Base-by-base conservation (phyloP, 1,140 invertebrate genomes). In the Leptopilina boulardi region DNA sequence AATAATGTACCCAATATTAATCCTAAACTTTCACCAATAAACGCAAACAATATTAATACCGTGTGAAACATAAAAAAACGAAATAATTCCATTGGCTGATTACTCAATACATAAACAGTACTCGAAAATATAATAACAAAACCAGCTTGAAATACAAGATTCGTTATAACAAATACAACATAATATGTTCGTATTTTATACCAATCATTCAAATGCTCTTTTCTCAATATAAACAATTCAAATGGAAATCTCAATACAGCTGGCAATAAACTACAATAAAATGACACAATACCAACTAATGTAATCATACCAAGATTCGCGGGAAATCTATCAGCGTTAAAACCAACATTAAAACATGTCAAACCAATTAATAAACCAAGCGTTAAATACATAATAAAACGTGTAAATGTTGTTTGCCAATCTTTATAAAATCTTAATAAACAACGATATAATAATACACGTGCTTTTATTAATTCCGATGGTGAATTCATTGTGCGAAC, bases 121-220 rank as follows among this genome's bases (percentile, higher is more conserved):
- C 10, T 5, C 3, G 59, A n/a, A 15, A 66, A 30, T 15, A n/a
- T 11, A 34, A n/a, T 2, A 1, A 66, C 23, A 34, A 30, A 66
- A 23, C 2, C 26, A 13, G 23, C 15, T 23, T 66, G 59, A 30
- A 30, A n/a, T 5, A 66, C 30, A 2, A 66, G 59, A 66, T 30
- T 30, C 23, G 59, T 66, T 5, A 23, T n/a, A 6, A 66, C 6
- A 34, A 66, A 66, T 8, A 30, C 13, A n/a, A 66, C 23, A 66
- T 66, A 66, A 13, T 66, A 15, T 6, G 26, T 66, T 30, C 59
- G 15, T 15, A 66, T 66, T 23, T 66, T 66, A 15, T 66, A 66
- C 59, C 59, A 66, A n/a, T 66, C 59, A 13, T 66, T 66, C 10
- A 66, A 23, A 13, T 66, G 8, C 15, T 66, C 59, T 26, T 66